These are phyloP conservation scores for Mormyrus hasselquistii DNA, from an alignment of 2,797 vertebrate genomes.

Conservation along the genomic window DNA sequence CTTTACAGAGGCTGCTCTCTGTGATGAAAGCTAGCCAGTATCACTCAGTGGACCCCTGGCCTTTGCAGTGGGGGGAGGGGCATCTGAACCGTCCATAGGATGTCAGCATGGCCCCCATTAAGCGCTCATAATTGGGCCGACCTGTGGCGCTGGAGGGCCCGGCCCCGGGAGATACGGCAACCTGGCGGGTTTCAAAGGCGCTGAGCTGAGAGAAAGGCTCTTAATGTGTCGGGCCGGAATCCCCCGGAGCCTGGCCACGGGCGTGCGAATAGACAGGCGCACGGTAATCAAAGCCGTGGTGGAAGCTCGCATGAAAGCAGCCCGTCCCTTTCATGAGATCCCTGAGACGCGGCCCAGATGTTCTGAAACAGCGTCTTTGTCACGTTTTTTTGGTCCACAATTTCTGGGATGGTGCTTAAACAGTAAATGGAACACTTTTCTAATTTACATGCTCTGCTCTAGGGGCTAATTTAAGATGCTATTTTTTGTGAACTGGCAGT, in stretches of 20 bases:
- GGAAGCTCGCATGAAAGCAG: not conserved
- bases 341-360: not conserved
- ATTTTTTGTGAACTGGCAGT: not conserved
- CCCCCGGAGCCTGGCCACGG: not conserved
- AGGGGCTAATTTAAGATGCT: not conserved
- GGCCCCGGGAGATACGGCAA: conserved; percentile 48
- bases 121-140: conserved; percentile 66
- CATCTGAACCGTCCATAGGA: conserved; percentile 55
- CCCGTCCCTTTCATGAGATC: not conserved
- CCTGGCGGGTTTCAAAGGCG: conserved; percentile 60
- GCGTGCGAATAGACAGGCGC: not conserved
- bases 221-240: not conserved
- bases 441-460: not conserved
- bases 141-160: conserved; percentile 27
- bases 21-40: conserved; percentile 19
- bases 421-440: not conserved
- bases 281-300: not conserved
- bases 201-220: conserved; percentile 14
- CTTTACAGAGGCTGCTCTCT: not conserved
- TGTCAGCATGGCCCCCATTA: conserved; percentile 56
- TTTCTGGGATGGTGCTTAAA: not conserved
- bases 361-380: not conserved
- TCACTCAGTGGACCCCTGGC: conserved; percentile 46
- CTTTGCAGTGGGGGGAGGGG: conserved; percentile 6
- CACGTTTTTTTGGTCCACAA: not conserved